Base-by-base conservation (phyloP, 2,888 invertebrate species). In the Palloptera scutellata region DNA sequence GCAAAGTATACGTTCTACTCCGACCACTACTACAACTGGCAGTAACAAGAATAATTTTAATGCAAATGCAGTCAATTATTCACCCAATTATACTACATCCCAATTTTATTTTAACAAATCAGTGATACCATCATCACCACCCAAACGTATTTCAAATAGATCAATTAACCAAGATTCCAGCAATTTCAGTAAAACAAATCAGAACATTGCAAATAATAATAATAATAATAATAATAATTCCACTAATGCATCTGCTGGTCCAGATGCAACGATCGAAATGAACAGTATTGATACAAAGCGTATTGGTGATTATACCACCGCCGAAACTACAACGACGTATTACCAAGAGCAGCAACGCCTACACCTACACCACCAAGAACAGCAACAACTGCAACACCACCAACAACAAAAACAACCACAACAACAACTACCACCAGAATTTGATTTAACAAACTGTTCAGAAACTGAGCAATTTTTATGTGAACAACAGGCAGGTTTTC, bases 401-500 rank as follows among this genome's bases (percentile, higher is more conserved):
- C 58, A 55, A 2, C 30, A 30, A 10, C 64, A 64, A 48, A 58
- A 67, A 61, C 15, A 30, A 48, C 57, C 60, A 20, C 57, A 59
- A 30, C 52, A 58, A 59, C 58, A 64, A 52, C 58, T 64, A 58
- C 61, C 59, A 62, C 43, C 62, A 67, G 30, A 30, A 30, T 30
- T 30, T 30, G 30, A 30, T 30, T 30, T 30, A 30, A 30, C 30
- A 30, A 30, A 30, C 6, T 30, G 30, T 30, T 30, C 30, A 30
- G 30, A 30, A 30, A 30, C 30, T 30, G 30, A 30, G 66, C 72
- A 75, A 61, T 75, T 73, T 72, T 72, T 75, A 62, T 74, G 74
- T 76, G 66, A 76, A 74, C 70, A 71, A 70, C 77, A 79, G 79
- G 80, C 79, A 79, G 81, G 79, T 79, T 79, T 74, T 71, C 66